Evolutionary conservation across 2,888 invertebrate genomes (phyloP), one percentile per base, ranked within the genome.

Genomic region (Drosophila villosipedis): DNA sequence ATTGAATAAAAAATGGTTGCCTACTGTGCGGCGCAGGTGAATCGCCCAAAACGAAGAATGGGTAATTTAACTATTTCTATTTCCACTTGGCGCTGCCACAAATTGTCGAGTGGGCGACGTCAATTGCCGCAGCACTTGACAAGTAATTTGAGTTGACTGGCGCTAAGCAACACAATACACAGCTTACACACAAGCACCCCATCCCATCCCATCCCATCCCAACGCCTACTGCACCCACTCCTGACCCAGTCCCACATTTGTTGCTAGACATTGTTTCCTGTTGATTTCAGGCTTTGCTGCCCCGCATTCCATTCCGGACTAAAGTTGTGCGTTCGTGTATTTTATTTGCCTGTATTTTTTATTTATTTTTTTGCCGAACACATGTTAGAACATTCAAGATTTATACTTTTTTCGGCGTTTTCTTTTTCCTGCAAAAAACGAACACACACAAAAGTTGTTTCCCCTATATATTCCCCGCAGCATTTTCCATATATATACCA

Each of bases 361-460:
- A 64, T 79, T 69, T 76, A 50, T 49, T 71, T 75, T 73, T 70
- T 30, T 59, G 53, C 55, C 59, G 62, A 78, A 82, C 89, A 89
- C 82, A 85, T 89, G 85, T 89, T 80, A 70, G 76, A 80, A 62
- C 80, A 85, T 85, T 89, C 82, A 85, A 89, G 89, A 89, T 86
- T 89, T 86, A 89, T 89, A 69, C 60, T 30, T 30, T 49, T 60
- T 67, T 70, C 16, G 47, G 28, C 54, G 54, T 22, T 39, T 53
- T 31, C 14, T n/a, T 35, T 49, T 35, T 31, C 5, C 28, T 57
- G 35, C 14, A 57, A 39, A 41, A 28, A 74, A 54, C 71, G 25
- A 64, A 28, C 64, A 68, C 58, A 39, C 67, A 80, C 60, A 72
- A 43, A 37, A n/a, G 28, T 63, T 73, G 59, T 75, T 70, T 68